Evolutionary conservation across 2,888 invertebrate genomes (phyloP).

Genomic region (Charanyca ferruginea): DNA sequence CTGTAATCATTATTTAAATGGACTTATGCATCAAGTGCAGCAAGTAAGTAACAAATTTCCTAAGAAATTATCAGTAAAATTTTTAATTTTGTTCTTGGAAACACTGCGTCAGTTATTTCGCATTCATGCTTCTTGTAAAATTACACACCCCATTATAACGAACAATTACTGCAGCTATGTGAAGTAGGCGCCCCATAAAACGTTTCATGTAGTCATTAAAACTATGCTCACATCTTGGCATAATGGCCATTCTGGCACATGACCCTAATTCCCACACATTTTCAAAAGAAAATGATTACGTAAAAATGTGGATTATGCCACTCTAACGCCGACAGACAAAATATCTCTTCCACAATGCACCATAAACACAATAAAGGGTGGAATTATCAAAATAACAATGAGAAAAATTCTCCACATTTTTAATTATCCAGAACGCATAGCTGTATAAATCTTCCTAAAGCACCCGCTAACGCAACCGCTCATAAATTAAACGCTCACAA

Average conservation of each 20-base stretch:
- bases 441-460: constrained; percentile 53
- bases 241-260: constrained; percentile 12
- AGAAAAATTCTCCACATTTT: constrained; percentile 58
- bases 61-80: constrained; percentile 6
- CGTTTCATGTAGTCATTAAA: constrained; percentile 44
- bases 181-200: constrained; percentile 37
- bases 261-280: constrained; percentile 28
- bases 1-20: constrained; percentile 9
- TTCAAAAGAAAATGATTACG: constrained; percentile 22
- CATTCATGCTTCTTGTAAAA: constrained; percentile 27
- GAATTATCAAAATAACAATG: constrained; percentile 60
- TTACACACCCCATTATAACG: constrained; percentile 26
- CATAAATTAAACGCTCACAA: constrained; percentile 64
- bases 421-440: constrained; percentile 61
- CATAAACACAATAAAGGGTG: constrained; percentile 59
- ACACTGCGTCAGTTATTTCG: constrained; percentile 4
- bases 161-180: constrained; percentile 35
- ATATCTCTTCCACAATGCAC: constrained; percentile 52
- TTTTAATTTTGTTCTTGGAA: constrained; percentile 23
- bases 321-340: constrained; percentile 41
- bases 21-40: neutral
- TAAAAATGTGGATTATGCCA: constrained; percentile 59
- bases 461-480: constrained; percentile 63
- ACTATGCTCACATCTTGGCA: constrained; percentile 29
- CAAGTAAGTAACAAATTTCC: constrained; percentile 30